Percentiles rank a stretch among this genome's conserved stretches.
phyloP scores from a whole-genome alignment of 2,113 vertebrate species.

The Microcebus jonahi region DNA sequence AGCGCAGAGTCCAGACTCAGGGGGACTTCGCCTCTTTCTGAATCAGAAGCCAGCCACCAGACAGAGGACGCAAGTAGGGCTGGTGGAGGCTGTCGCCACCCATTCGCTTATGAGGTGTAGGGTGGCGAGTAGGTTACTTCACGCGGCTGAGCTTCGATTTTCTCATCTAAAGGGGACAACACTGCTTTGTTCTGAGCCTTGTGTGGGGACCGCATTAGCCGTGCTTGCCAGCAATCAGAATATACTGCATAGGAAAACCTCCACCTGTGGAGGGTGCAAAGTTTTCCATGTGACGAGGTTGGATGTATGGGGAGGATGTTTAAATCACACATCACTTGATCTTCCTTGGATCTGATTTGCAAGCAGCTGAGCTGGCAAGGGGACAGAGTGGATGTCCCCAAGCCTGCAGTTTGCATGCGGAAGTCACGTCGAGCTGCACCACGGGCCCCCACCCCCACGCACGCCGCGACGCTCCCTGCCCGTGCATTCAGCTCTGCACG shows the following conservation, averaged over 20 bases:
- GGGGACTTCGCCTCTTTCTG: not conserved
- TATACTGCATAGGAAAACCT: accelerated
- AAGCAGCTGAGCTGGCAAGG: not conserved
- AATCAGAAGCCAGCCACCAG: not conserved
- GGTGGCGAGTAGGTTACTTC: not conserved
- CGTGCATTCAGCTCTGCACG: accelerated
- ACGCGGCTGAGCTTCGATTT: not conserved
- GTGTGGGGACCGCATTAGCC: too few species aligned
- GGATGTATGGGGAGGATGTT: too few species aligned
- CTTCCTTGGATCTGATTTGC: not conserved
- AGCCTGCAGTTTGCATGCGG: not conserved
- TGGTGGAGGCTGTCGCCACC: not conserved
- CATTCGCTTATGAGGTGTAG: not conserved
- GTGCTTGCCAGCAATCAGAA: not conserved
- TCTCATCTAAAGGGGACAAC: not conserved
- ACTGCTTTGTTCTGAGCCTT: accelerated
- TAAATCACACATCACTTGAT: not conserved
- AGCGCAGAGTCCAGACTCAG: too few species aligned
- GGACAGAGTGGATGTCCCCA: not conserved
- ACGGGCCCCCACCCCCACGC: not conserved
- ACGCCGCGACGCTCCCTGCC: accelerated
- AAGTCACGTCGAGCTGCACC: too few species aligned
- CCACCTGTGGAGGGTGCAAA: accelerated
- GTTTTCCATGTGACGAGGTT: not conserved
- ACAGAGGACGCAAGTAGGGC: not conserved